Percentiles rank a stretch among this genome's conserved stretches.
Evolutionary conservation across 2,888 invertebrate genomes (phyloP).

Genomic region (Caenorhabditis uteleia): DNA sequence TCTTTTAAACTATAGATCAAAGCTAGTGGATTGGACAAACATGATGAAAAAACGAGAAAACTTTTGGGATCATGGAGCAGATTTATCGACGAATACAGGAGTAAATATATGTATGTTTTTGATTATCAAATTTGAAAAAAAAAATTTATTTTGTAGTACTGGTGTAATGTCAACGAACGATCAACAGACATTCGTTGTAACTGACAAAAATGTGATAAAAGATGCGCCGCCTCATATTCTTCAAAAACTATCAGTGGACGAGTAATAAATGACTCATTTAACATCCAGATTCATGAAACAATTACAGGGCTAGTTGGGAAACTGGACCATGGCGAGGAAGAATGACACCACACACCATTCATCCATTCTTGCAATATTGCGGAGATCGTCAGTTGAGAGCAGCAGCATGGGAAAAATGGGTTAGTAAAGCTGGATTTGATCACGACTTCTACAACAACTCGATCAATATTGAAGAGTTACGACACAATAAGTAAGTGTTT

Average conservation of each 20-base stretch:
- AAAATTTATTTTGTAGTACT: conserved; percentile 38
- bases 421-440: conserved; percentile 57
- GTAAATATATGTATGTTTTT: conserved; percentile 60
- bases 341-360: conserved; percentile 61
- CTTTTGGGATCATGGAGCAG: conserved; percentile 62
- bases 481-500: conserved; percentile 60
- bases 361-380: conserved; percentile 65
- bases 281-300: not conserved
- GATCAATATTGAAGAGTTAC: conserved; percentile 65
- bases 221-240: conserved; percentile 66
- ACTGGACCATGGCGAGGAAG: conserved; percentile 62
- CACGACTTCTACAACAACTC: conserved; percentile 68
- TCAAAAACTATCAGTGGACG: conserved; percentile 54
- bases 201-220: conserved; percentile 45
- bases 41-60: conserved; percentile 60
- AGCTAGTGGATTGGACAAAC: conserved; percentile 59
- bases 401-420: conserved; percentile 65
- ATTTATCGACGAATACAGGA: conserved; percentile 61
- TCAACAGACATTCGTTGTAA: conserved; percentile 54
- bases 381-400: conserved; percentile 57
- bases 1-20: conserved; percentile 37
- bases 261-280: conserved; percentile 22
- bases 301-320: conserved; percentile 52
- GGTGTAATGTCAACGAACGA: conserved; percentile 65
- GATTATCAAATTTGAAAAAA: not conserved